Conservation (phyloP, 2,113 vertebrate genomes). For the Hydrochoerus hydrochaeris region DNA sequence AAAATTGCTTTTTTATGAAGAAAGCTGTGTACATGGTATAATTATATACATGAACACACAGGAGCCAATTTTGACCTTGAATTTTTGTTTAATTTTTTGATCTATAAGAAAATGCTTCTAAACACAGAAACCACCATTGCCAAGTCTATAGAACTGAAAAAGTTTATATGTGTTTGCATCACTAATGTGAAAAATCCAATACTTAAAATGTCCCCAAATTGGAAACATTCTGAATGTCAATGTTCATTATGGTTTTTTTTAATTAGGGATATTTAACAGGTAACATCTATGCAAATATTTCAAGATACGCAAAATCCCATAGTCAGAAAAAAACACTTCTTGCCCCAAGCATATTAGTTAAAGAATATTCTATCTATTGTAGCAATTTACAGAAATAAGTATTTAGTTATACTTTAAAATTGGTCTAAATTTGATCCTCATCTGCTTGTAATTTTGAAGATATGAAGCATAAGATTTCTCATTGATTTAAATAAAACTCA, state of each 20-base stretch:
- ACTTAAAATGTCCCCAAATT: neutral
- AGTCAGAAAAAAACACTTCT: neutral
- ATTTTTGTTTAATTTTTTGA: constrained; percentile 1
- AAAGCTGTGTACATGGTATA: neutral
- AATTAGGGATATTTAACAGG: neutral
- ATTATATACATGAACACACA: neutral
- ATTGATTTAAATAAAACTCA: neutral
- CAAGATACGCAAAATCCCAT: neutral
- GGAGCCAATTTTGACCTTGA: neutral
- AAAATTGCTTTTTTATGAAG: neutral
- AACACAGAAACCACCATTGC: neutral
- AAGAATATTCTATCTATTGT: neutral
- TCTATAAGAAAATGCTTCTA: neutral
- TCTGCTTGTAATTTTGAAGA: neutral
- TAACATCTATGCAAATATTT: neutral
- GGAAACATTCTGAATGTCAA: neutral
- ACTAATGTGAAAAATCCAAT: neutral
- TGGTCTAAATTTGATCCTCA: neutral
- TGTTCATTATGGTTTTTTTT: neutral
- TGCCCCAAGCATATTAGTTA: neutral
- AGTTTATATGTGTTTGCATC: neutral
- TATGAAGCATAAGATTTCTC: neutral
- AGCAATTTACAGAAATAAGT: neutral
- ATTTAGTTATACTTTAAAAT: constrained; percentile 32
- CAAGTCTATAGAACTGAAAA: neutral